Conservation (phyloP, 2,113 vertebrate genomes). For the Oncorhynchus gorbuscha region DNA sequence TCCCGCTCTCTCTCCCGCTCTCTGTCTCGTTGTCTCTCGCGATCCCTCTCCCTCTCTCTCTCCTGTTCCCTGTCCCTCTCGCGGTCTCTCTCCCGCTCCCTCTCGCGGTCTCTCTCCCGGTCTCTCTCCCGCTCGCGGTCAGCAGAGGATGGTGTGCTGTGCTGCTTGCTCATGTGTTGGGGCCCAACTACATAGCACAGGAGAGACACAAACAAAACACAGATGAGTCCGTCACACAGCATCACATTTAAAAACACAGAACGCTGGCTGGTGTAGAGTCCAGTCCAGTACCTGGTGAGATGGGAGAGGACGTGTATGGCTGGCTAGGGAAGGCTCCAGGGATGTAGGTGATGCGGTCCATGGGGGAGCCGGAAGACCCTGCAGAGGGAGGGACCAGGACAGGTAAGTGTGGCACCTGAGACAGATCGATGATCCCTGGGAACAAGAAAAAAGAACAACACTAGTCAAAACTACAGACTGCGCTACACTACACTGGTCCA, state of each 20-base stretch:
- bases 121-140: constrained; percentile 78
- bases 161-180: constrained; percentile 85
- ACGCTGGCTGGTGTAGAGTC: too few species aligned
- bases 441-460: constrained; percentile 28
- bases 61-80: constrained; percentile 37
- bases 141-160: constrained; percentile 66
- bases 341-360: constrained; percentile 95
- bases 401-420: constrained; percentile 91
- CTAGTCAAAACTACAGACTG: constrained; percentile 10
- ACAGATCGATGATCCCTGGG: constrained; percentile 91
- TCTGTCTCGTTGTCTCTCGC: constrained; percentile 73
- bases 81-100: constrained; percentile 53
- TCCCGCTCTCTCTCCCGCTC: constrained; percentile 73
- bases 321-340: constrained; percentile 81
- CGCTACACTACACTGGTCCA: neutral
- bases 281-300: constrained; percentile 85
- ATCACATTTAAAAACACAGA: too few species aligned
- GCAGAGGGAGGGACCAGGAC: constrained; percentile 84
- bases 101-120: constrained; percentile 38
- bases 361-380: constrained; percentile 80
- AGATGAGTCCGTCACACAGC: too few species aligned
- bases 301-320: constrained; percentile 87
- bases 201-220: neutral
- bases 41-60: constrained; percentile 62
- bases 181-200: constrained; percentile 77